Conservation (phyloP, 2,888 invertebrate species). For the Rapana venosa region DNA sequence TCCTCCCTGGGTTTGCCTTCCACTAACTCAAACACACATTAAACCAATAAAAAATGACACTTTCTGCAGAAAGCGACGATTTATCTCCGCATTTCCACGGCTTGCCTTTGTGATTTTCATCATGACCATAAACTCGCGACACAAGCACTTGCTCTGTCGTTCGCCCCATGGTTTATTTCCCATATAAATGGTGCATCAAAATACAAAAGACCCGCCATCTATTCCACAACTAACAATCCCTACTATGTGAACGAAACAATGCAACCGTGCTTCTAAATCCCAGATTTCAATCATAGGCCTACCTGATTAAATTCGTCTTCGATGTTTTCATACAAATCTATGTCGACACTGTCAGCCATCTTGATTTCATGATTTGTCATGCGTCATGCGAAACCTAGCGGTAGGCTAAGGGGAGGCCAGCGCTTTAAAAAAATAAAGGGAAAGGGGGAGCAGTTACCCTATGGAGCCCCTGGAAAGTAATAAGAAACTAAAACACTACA, state of each 20-base stretch:
- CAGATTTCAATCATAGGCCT: slow-evolving; percentile 55
- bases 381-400: slow-evolving; percentile 32
- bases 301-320: slow-evolving; percentile 95
- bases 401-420: slow-evolving; percentile 7
- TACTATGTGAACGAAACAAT: not conserved
- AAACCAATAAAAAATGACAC: too few species aligned
- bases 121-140: not conserved
- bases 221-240: not conserved
- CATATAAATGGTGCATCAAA: not conserved
- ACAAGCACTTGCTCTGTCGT: not conserved
- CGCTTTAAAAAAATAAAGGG: not conserved
- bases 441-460: too few species aligned
- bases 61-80: too few species aligned
- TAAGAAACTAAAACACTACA: not conserved
- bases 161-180: not conserved
- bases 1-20: too few species aligned
- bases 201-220: not conserved
- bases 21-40: too few species aligned
- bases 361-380: slow-evolving; percentile 41
- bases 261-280: not conserved
- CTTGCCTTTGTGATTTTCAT: too few species aligned
- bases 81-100: too few species aligned
- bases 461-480: not conserved
- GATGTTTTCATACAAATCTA: slow-evolving; percentile 97
- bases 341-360: slow-evolving; percentile 93